Base-by-base conservation (phyloP, 2,113 vertebrate genomes). In the Plecotus auritus region DNA sequence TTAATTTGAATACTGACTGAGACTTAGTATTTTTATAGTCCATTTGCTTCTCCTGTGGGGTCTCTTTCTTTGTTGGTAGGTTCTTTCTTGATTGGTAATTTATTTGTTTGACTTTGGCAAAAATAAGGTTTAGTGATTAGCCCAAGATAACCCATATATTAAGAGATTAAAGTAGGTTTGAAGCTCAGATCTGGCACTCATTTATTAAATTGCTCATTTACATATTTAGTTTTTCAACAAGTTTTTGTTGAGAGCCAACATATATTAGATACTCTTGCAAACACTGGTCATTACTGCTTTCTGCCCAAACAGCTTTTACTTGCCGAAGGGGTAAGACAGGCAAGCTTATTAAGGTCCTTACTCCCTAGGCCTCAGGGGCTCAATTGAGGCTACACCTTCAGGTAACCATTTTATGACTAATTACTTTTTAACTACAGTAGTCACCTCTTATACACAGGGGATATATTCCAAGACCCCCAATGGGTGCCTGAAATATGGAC, bases 1-100 rank as follows among this genome's bases (percentile, higher is more conserved):
- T 93, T 95, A 45, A 70, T 83, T 54, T 77, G 67, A 93, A 10
- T 94, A 66, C 12, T n/a, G 32, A 87, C 93, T 91, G 26, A 87
- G 35, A 90, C 17, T 83, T 91, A 72, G 9, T 72, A 76, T 92
- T 92, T 93, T 92, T 35, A 69, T n/a, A 74, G 12, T n/a, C 42
- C 82, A 82, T 77, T 94, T 94, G 26, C 18, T 91, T 95, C 35
- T 91, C 23, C 30, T 74, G 85, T 26, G 22, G 0, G 4, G 49
- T 89, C 3, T 64, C 0, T 61, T 93, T 93, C 49, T 61, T 59
- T 54, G 82, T 73, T 4, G 18, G 4, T 4, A 70, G 37, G 20
- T 82, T 47, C 30, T 95, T 92, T 61, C 51, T 88, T 90, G 49
- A 49, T 8, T 64, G 28, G 17, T 72, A 54, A 95, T 87, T 61